phyloP scores from a whole-genome alignment of 2,113 vertebrate species.

The Scomber scombrus region DNA sequence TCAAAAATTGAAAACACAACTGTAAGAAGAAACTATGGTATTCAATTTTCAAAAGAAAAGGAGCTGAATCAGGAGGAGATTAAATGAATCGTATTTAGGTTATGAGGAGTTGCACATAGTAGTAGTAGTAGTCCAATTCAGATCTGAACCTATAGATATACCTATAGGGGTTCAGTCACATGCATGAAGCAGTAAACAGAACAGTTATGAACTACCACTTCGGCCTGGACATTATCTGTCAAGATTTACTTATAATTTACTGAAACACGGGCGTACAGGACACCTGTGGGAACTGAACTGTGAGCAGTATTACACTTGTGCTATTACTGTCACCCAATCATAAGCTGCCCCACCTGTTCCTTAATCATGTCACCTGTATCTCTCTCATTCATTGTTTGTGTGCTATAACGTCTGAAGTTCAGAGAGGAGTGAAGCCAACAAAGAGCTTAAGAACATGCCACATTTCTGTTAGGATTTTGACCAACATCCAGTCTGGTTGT shows the following conservation, averaged over 20 bases:
- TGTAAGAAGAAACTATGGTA: neutral
- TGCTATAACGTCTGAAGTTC: constrained; percentile 40
- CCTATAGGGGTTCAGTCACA: no score
- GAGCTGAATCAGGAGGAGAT: neutral
- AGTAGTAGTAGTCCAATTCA: neutral
- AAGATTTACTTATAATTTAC: neutral
- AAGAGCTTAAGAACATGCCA: constrained; percentile 31
- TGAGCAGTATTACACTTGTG: constrained; percentile 30
- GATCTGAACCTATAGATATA: no score
- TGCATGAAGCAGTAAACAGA: neutral
- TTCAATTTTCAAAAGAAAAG: neutral
- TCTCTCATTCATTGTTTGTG: constrained; percentile 31
- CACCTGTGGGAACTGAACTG: constrained; percentile 59
- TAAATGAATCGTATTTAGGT: neutral
- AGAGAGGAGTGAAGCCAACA: constrained; percentile 60
- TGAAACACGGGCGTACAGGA: neutral
- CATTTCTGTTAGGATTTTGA: constrained; percentile 52
- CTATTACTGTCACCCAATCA: constrained; percentile 63
- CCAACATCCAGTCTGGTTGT: constrained; percentile 20
- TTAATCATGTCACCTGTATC: constrained; percentile 52
- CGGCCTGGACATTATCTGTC: neutral
- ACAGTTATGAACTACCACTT: neutral
- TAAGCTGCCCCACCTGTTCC: constrained; percentile 69
- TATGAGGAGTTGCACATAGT: neutral
- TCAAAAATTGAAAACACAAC: neutral